These are phyloP conservation scores for Bufo gargarizans DNA, from an alignment of 2,113 vertebrate species.

Conservation along the genomic window DNA sequence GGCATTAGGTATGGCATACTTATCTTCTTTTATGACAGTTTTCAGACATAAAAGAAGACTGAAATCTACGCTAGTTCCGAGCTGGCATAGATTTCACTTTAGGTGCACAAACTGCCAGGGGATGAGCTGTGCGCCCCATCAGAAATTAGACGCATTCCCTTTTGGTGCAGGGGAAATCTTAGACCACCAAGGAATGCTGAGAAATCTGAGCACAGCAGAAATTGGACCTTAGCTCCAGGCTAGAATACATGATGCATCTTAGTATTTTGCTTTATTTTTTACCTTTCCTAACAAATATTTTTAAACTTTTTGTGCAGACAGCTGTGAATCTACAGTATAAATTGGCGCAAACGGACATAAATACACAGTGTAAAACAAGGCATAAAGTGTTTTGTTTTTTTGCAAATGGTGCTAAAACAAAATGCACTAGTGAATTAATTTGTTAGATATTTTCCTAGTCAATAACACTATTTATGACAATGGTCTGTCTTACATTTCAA, in stretches of 20 bases:
- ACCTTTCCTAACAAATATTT: background rate
- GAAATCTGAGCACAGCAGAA: background rate
- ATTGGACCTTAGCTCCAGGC: background rate
- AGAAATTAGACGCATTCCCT: too few species aligned
- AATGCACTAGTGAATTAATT: background rate
- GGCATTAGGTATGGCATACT: too few species aligned
- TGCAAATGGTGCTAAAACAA: background rate
- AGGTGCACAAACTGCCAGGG: too few species aligned
- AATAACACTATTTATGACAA: background rate
- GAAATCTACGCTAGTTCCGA: too few species aligned
- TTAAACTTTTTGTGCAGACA: background rate
- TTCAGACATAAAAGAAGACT: too few species aligned
- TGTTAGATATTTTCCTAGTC: background rate
- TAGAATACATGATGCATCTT: background rate
- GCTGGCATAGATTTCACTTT: too few species aligned
- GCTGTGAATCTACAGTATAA: background rate
- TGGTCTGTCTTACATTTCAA: background rate
- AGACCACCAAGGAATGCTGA: background rate
- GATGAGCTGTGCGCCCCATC: too few species aligned
- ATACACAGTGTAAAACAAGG: background rate
- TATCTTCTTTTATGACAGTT: too few species aligned
- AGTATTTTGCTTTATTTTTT: background rate
- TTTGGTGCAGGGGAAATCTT: too few species aligned
- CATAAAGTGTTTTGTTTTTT: background rate
- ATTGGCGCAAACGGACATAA: background rate